Evolutionary conservation across 2,113 vertebrate genomes (phyloP).

Genomic region (Scartelaos histophorus): DNA sequence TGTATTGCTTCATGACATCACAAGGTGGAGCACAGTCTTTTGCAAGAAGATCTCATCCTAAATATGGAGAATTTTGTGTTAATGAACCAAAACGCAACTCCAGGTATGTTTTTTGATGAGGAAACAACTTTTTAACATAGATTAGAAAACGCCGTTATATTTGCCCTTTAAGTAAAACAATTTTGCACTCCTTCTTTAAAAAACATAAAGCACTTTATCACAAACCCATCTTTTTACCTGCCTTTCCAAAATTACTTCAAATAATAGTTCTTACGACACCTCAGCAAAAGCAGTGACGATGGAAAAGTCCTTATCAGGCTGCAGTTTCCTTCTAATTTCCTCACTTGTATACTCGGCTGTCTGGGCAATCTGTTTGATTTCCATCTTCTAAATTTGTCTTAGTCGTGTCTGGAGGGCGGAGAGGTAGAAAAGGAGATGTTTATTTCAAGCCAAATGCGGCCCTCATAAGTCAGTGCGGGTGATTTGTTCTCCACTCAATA

Average conservation of each 20-base stretch:
- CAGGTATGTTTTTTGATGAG: too few relatives aligned
- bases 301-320: not conserved
- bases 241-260: not conserved
- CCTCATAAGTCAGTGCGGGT: not conserved
- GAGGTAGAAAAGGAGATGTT: not conserved
- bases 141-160: too few relatives aligned
- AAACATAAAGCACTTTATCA: not conserved
- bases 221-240: not conserved
- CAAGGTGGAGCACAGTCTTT: too few relatives aligned
- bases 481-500: conserved; percentile 3
- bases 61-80: too few relatives aligned
- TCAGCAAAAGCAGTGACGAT: not conserved
- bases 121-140: too few relatives aligned
- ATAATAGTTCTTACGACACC: not conserved
- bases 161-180: too few relatives aligned
- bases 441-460: not conserved
- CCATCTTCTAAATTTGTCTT: not conserved
- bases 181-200: too few relatives aligned
- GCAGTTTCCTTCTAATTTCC: not conserved
- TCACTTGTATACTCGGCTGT: not conserved
- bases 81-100: too few relatives aligned
- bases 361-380: not conserved
- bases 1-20: too few relatives aligned
- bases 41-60: too few relatives aligned
- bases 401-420: not conserved